Conservation (phyloP, 2,888 invertebrate genomes). For the Blera fallax region DNA sequence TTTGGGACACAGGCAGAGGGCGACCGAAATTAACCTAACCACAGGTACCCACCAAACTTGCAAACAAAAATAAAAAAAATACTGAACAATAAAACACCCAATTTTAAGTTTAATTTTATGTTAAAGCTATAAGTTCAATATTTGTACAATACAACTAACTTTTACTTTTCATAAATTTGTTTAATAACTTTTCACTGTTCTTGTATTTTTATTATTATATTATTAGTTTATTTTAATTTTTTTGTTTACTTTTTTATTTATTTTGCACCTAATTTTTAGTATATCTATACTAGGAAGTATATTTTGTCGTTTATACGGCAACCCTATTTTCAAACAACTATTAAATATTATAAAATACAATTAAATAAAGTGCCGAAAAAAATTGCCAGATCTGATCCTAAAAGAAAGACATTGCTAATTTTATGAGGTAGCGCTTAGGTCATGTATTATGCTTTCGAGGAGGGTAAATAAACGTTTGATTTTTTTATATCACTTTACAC, state of each 20-base stretch:
- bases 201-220: conserved; percentile 17
- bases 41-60: conserved; percentile 89
- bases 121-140: conserved; percentile 23
- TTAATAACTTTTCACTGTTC: conserved; percentile 55
- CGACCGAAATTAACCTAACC: conserved; percentile 96
- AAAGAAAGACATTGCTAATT: conserved; percentile 11
- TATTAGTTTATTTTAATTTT: conserved; percentile 2
- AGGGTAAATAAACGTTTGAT: conserved; percentile 43
- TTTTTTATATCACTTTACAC: conserved; percentile 55
- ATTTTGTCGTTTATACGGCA: neutral
- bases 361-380: conserved; percentile 33
- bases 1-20: conserved; percentile 96
- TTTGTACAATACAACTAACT: conserved; percentile 20
- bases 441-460: conserved; percentile 53
- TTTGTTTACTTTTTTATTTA: conserved; percentile 44
- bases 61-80: conserved; percentile 75
- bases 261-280: conserved; percentile 61
- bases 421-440: conserved; percentile 45
- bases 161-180: too few relatives aligned
- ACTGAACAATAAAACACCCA: conserved; percentile 72
- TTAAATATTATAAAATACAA: conserved; percentile 24
- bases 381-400: conserved; percentile 10
- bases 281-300: conserved; percentile 12
- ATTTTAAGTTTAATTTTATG: conserved; percentile 40
- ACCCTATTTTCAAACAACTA: neutral